Evolutionary conservation across 2,113 vertebrate genomes (phyloP).

Genomic region (Entosphenus tridentatus): DNA sequence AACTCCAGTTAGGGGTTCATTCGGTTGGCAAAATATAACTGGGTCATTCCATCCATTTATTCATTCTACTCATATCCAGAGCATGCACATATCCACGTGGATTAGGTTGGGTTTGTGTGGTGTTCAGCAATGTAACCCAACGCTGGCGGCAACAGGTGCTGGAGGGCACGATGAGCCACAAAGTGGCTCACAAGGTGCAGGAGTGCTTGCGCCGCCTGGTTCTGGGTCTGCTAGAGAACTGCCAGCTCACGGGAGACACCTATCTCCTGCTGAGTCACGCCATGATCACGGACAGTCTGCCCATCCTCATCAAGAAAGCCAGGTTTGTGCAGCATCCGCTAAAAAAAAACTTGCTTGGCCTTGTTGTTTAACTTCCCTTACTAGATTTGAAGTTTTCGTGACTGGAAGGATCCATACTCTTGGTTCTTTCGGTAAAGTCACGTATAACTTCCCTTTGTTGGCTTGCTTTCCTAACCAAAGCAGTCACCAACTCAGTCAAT

Average conservation of each 20-base stretch:
- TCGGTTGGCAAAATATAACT: too few species aligned
- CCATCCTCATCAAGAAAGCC: constrained; percentile 56
- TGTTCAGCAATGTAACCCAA: too few species aligned
- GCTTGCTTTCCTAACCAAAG: background rate
- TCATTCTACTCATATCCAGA: too few species aligned
- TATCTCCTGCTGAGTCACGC: constrained; percentile 64
- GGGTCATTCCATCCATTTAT: too few species aligned
- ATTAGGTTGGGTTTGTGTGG: too few species aligned
- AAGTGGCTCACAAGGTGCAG: constrained; percentile 50
- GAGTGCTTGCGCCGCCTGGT: constrained; percentile 48
- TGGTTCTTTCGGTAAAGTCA: background rate
- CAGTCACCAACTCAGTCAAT: background rate
- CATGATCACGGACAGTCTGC: constrained; percentile 70
- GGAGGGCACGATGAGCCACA: constrained; percentile 50
- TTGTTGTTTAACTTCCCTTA: background rate
- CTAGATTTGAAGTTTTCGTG: background rate
- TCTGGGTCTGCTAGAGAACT: constrained; percentile 49
- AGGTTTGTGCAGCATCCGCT: constrained; percentile 24
- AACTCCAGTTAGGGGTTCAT: too few species aligned
- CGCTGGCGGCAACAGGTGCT: constrained; percentile 25
- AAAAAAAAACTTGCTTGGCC: too few species aligned
- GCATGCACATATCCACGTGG: too few species aligned
- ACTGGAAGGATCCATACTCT: background rate
- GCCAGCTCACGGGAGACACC: constrained; percentile 37
- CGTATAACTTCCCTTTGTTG: background rate